These are phyloP conservation scores for Smittia aterrima DNA, from an alignment of 2,888 invertebrate genomes.

Conservation along the genomic window DNA sequence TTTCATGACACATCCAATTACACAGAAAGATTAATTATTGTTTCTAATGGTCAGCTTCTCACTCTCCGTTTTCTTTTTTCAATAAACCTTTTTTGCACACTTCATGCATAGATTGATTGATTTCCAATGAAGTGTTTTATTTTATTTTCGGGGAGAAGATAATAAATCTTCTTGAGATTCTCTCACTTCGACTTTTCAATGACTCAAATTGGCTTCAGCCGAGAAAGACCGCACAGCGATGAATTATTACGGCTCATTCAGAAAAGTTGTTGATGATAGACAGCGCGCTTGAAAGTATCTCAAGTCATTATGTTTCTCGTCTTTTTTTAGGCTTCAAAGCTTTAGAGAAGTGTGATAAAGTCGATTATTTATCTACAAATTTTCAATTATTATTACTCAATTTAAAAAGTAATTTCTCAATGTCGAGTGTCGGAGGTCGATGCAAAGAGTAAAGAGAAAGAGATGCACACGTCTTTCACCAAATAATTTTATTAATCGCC, in stretches of 20 bases:
- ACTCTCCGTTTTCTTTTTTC: not conserved
- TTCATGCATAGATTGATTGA: constrained; percentile 37
- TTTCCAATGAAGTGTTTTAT: constrained; percentile 21
- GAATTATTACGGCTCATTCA: constrained; percentile 41
- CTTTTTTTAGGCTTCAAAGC: not conserved
- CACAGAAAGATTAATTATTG: not conserved
- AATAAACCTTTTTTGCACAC: not conserved
- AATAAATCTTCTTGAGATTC: constrained; percentile 36
- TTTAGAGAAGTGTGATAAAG: constrained; percentile 37
- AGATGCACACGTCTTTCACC: not conserved
- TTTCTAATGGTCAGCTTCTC: not conserved
- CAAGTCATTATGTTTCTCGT: constrained; percentile 4
- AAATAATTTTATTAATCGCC: not conserved
- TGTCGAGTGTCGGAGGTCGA: not conserved
- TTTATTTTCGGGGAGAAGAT: constrained; percentile 6
- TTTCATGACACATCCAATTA: constrained; percentile 9
- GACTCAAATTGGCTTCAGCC: constrained; percentile 31
- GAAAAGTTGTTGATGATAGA: constrained; percentile 41
- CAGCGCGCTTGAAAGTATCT: constrained; percentile 34
- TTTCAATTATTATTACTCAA: constrained; percentile 26
- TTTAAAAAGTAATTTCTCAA: constrained; percentile 16
- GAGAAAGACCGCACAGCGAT: constrained; percentile 41
- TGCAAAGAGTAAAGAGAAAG: not conserved
- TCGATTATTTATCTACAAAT: constrained; percentile 38
- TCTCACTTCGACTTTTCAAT: constrained; percentile 23